These are phyloP conservation scores for Microcebus jonahi DNA, from an alignment of 2,113 vertebrate genomes.

Conservation along the genomic window DNA sequence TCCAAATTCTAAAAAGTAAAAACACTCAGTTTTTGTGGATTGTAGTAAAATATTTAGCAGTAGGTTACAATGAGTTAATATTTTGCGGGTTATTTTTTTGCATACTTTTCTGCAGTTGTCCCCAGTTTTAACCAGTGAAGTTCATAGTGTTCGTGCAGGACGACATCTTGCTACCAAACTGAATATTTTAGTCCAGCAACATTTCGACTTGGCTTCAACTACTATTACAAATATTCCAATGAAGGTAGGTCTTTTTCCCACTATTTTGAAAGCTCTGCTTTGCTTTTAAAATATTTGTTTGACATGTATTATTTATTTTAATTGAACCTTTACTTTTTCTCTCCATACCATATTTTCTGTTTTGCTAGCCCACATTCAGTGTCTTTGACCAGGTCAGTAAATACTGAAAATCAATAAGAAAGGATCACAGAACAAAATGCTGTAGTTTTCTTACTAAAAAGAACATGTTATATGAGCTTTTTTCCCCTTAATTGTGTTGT, in stretches of 20 bases:
- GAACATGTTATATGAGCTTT: slow-evolving; percentile 70
- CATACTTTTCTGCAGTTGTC: slow-evolving; percentile 85
- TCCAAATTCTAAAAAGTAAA: slow-evolving; percentile 4
- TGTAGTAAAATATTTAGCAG: slow-evolving; percentile 11
- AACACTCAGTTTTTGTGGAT: not conserved
- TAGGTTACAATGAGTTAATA: not conserved
- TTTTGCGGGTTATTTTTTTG: not conserved
- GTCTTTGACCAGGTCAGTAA: slow-evolving; percentile 99
- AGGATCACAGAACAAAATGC: slow-evolving; percentile 89
- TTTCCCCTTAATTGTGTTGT: slow-evolving; percentile 48
- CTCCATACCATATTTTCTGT: slow-evolving; percentile 96
- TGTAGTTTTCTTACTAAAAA: slow-evolving; percentile 81
- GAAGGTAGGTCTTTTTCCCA: slow-evolving; percentile 90
- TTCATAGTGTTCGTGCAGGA: slow-evolving; percentile 97
- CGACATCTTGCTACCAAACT: slow-evolving; percentile 96
- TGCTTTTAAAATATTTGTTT: slow-evolving; percentile 80
- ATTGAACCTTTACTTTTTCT: slow-evolving; percentile 90
- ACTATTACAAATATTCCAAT: slow-evolving; percentile 99
- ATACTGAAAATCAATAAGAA: slow-evolving; percentile 86
- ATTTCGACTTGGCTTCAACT: slow-evolving; percentile 98
- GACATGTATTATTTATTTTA: slow-evolving; percentile 82
- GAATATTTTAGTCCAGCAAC: slow-evolving; percentile 97
- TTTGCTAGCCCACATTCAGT: slow-evolving; percentile 99
- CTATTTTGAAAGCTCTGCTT: slow-evolving; percentile 43
- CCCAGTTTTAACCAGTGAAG: slow-evolving; percentile 93